Conservation (phyloP, 2,888 invertebrate species). For the Agriotes lineatus region DNA sequence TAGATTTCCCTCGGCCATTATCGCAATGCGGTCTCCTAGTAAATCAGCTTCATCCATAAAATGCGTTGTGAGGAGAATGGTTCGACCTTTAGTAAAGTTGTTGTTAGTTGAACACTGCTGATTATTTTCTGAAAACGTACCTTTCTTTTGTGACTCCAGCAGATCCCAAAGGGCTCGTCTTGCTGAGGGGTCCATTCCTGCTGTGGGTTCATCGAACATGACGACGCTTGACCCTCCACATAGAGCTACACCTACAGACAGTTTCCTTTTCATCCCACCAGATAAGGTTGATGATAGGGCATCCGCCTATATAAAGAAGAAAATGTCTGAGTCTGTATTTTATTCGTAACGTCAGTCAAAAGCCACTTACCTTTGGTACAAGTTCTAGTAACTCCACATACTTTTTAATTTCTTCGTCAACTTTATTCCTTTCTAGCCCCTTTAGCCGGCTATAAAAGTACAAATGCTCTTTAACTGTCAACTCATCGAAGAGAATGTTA, state of each 20-base stretch:
- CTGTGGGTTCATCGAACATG: constrained; percentile 82
- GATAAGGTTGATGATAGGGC: constrained; percentile 74
- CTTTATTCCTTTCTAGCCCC: constrained; percentile 69
- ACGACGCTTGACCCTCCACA: constrained; percentile 82
- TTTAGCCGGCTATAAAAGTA: constrained; percentile 84
- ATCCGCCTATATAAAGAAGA: constrained; percentile 64
- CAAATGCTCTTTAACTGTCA: constrained; percentile 87
- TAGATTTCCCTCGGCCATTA: constrained; percentile 85
- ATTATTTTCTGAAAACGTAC: too few relatives aligned
- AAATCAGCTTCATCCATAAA: constrained; percentile 94
- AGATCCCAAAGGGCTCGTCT: constrained; percentile 87
- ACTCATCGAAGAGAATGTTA: constrained; percentile 84
- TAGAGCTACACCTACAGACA: constrained; percentile 82
- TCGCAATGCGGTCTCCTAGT: constrained; percentile 88
- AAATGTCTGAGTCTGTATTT: too few relatives aligned
- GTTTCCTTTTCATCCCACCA: constrained; percentile 83
- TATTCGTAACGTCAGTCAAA: too few relatives aligned
- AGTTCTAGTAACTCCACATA: constrained; percentile 77
- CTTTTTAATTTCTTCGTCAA: constrained; percentile 73
- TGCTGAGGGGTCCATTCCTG: constrained; percentile 89
- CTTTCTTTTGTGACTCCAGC: constrained; percentile 77
- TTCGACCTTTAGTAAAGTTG: constrained; percentile 73
- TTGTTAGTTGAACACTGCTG: too few relatives aligned
- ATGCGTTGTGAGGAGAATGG: constrained; percentile 86
- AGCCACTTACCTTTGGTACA: constrained; percentile 73